A percentile compares a stretch with the other conserved stretches of the same genome.
phyloP scores from a whole-genome alignment of 2,113 vertebrate species.

The Apaloderma vittatum region DNA sequence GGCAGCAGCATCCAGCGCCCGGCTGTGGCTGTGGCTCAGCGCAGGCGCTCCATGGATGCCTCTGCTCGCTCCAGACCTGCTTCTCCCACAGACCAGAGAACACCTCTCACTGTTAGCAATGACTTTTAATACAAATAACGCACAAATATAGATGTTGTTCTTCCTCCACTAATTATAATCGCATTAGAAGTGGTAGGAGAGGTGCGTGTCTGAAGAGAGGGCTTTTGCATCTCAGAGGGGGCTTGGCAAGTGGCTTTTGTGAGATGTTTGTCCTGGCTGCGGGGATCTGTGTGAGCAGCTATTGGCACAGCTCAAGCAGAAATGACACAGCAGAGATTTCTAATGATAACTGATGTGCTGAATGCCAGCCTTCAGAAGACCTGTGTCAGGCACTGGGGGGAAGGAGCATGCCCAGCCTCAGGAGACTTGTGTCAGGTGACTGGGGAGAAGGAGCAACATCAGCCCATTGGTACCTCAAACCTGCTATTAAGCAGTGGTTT shows the following conservation, averaged over 20 bases:
- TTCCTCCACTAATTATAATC: neutral
- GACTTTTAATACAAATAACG: neutral
- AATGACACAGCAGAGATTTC: neutral
- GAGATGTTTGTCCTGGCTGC: neutral
- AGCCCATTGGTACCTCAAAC: rapidly evolving
- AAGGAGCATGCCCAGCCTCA: neutral
- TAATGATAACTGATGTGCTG: neutral
- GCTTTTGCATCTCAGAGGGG: neutral
- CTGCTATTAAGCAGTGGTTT: neutral
- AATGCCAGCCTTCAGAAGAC: neutral
- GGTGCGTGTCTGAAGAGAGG: neutral
- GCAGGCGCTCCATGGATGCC: rapidly evolving
- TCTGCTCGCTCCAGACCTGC: neutral
- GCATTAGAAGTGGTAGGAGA: neutral
- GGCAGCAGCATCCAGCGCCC: neutral
- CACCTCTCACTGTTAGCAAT: neutral
- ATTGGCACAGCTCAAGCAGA: neutral
- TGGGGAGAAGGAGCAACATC: neutral
- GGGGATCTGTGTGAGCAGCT: neutral
- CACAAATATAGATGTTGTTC: neutral
- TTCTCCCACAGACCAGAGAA: neutral
- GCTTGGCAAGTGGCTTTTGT: neutral
- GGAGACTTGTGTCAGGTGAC: rapidly evolving
- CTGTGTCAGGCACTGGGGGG: rapidly evolving
- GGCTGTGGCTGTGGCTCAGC: rapidly evolving